Evolutionary conservation across 2,888 invertebrate genomes (phyloP).

Genomic region (Eurois occulta): DNA sequence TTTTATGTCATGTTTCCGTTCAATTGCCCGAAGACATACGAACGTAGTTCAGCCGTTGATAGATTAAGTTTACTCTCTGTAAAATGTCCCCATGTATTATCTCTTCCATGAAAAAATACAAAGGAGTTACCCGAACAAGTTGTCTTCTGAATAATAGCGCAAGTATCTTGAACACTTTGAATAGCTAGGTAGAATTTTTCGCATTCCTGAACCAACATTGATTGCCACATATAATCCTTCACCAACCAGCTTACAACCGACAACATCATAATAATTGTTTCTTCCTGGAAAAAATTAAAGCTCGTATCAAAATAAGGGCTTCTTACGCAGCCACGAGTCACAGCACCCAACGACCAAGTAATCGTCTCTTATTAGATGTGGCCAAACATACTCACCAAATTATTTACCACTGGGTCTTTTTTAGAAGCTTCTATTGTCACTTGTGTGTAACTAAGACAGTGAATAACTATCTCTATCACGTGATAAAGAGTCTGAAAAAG

Average conservation of each 20-base stretch:
- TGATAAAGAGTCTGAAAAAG: conserved; percentile 17
- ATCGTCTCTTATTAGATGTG: no score
- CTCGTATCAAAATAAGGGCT: no score
- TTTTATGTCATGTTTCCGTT: background rate
- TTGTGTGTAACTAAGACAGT: conserved; percentile 9
- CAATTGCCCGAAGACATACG: background rate
- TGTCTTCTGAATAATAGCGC: conserved; percentile 23
- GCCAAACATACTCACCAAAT: conserved; percentile 3
- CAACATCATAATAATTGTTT: fast-evolving
- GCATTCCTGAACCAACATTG: conserved; percentile 7
- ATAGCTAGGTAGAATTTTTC: conserved; percentile 45
- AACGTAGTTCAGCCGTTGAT: background rate
- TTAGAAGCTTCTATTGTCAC: conserved; percentile 22
- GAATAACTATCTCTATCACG: background rate
- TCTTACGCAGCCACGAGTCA: background rate
- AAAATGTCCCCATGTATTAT: background rate
- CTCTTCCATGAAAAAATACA: no score
- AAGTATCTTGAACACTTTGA: conserved; percentile 26
- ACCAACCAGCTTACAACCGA: conserved; percentile 11
- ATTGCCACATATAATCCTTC: conserved; percentile 5
- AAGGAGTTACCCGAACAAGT: conserved; percentile 26
- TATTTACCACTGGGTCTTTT: background rate
- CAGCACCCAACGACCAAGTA: background rate
- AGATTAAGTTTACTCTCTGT: background rate
- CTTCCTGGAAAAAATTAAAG: background rate